Evolutionary conservation across 2,797 vertebrate species (phyloP).

Genomic region (Rachycentron canadum): DNA sequence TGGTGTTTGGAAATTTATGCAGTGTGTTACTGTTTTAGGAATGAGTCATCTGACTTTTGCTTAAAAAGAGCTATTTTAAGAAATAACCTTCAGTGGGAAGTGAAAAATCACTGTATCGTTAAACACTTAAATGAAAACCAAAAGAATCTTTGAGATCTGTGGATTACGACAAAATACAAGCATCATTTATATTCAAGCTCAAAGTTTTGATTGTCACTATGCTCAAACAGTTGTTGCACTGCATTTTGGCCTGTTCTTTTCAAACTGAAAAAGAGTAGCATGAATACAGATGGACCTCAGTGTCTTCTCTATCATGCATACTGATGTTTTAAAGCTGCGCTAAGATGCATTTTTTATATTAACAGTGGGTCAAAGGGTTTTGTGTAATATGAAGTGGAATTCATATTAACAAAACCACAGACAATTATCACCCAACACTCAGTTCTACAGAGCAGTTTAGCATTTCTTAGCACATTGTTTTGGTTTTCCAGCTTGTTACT

Average conservation of each 20-base stretch:
- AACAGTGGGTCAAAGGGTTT: not conserved
- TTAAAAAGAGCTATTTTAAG: constrained; percentile 38
- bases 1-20: constrained; percentile 36
- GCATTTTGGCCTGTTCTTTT: not conserved
- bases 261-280: not conserved
- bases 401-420: no score
- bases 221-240: not conserved
- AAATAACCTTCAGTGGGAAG: constrained; percentile 24
- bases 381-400: no score
- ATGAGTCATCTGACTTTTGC: constrained; percentile 46
- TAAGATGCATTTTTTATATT: not conserved
- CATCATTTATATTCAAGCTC: not conserved
- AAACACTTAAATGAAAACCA: not conserved
- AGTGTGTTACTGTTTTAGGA: constrained; percentile 32
- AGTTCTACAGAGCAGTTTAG: not conserved
- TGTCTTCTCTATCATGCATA: not conserved
- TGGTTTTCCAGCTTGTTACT: no score
- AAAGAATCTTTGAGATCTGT: not conserved
- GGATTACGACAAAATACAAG: not conserved
- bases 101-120: constrained; percentile 11
- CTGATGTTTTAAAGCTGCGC: not conserved
- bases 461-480: not conserved
- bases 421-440: not conserved
- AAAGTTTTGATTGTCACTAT: not conserved
- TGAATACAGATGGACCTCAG: no score